Percentiles rank a stretch among this genome's conserved stretches.
phyloP scores from a whole-genome alignment of 2,888 invertebrate species.

The Amblyjoppa proteus region DNA sequence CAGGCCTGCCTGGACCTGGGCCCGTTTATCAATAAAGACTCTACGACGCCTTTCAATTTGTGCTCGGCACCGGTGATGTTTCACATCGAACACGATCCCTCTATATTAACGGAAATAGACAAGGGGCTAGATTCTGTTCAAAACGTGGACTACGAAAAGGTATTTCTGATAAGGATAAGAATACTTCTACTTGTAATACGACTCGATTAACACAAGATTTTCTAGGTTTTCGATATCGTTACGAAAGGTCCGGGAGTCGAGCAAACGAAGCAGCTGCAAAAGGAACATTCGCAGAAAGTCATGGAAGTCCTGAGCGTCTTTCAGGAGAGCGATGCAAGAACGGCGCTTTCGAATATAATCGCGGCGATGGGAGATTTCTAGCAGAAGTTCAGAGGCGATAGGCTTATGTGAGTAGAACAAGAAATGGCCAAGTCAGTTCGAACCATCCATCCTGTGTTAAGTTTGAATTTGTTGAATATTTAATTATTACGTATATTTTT shows the following conservation, averaged over 20 bases:
- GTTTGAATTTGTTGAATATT: slow-evolving; percentile 61
- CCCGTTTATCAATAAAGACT: slow-evolving; percentile 89
- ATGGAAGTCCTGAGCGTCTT: slow-evolving; percentile 91
- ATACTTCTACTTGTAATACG: not conserved
- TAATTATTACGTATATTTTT: slow-evolving; percentile 45
- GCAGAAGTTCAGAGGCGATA: slow-evolving; percentile 65
- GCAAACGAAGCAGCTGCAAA: slow-evolving; percentile 90
- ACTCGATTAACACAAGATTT: slow-evolving; percentile 12
- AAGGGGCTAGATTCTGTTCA: slow-evolving; percentile 89
- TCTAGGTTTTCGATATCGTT: slow-evolving; percentile 87
- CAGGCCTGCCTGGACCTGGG: slow-evolving; percentile 90
- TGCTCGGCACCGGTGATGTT: slow-evolving; percentile 94
- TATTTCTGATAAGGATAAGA: slow-evolving; percentile 65
- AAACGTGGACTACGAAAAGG: slow-evolving; percentile 89
- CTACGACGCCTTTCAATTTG: slow-evolving; percentile 88
- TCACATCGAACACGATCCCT: slow-evolving; percentile 91
- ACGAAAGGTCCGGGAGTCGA: slow-evolving; percentile 90
- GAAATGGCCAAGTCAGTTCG: slow-evolving; percentile 58
- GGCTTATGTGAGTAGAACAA: slow-evolving; percentile 41
- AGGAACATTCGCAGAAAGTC: slow-evolving; percentile 91
- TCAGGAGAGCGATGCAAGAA: slow-evolving; percentile 93
- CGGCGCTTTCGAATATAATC: slow-evolving; percentile 94
- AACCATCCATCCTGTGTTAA: slow-evolving; percentile 60
- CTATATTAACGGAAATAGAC: slow-evolving; percentile 89
- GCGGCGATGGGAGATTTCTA: slow-evolving; percentile 92